Conservation (phyloP, 2,797 vertebrate species). For the Euphonia xanthogaster region DNA sequence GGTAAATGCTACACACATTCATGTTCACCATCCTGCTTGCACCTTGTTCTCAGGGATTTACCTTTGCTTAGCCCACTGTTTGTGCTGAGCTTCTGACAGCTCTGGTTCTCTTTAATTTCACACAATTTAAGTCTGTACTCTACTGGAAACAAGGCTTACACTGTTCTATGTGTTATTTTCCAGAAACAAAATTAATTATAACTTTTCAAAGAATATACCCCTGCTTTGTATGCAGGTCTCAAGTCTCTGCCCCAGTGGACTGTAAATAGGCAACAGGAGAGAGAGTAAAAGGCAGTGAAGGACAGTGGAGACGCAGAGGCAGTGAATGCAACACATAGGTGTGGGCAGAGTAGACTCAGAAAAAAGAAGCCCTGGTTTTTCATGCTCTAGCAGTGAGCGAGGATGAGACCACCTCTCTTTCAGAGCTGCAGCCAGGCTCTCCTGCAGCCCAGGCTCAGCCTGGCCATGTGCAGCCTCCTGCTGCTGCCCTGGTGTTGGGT, state of each 20-base stretch:
- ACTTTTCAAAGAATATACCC: background rate
- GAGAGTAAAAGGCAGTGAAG: background rate
- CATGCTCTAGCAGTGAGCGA: rapidly evolving
- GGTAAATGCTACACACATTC: background rate
- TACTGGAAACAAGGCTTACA: background rate
- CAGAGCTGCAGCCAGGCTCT: background rate
- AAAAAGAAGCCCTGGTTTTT: background rate
- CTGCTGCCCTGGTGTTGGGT: background rate
- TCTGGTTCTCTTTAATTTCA: background rate
- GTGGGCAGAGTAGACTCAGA: background rate
- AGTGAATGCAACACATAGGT: background rate
- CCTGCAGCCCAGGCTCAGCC: background rate
- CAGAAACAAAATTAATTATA: background rate
- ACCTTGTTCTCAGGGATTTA: background rate
- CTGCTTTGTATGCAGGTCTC: background rate
- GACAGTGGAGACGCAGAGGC: background rate
- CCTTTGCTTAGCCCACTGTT: background rate
- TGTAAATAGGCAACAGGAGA: background rate
- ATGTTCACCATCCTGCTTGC: background rate
- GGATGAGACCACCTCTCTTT: background rate
- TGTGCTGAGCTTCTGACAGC: background rate
- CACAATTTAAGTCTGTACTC: background rate
- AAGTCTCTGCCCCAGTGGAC: background rate
- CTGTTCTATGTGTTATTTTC: background rate
- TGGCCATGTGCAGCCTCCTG: rapidly evolving